Percentiles rank a stretch among this genome's conserved stretches.
phyloP scores from a whole-genome alignment of 2,888 invertebrate species.

The Lasius platythorax region DNA sequence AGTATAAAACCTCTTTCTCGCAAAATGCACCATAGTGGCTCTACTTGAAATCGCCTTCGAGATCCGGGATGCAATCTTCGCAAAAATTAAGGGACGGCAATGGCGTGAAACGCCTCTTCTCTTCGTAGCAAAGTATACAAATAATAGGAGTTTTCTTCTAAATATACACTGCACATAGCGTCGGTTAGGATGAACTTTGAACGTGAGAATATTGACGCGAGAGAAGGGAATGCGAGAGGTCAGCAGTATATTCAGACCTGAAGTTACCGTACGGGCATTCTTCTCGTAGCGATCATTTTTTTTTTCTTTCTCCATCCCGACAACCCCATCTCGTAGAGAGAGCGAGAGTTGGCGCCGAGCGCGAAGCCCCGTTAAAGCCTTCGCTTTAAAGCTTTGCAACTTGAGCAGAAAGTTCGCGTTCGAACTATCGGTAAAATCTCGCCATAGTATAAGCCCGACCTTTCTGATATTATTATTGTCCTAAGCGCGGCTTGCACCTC shows the following conservation, averaged over 20 bases:
- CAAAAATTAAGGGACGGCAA: background rate
- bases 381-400: conserved; percentile 82
- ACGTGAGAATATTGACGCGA: conserved; percentile 45
- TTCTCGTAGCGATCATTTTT: conserved; percentile 67
- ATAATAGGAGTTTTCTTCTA: conserved; percentile 64
- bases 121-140: conserved; percentile 41
- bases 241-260: conserved; percentile 59
- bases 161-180: conserved; percentile 25
- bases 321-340: conserved; percentile 51
- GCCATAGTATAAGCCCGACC: conserved; percentile 76
- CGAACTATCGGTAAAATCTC: conserved; percentile 82
- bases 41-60: background rate
- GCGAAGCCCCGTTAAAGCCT: conserved; percentile 82
- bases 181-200: conserved; percentile 62
- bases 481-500: conserved; percentile 74
- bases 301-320: conserved; percentile 55
- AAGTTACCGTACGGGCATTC: conserved; percentile 67
- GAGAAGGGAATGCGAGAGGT: conserved; percentile 38
- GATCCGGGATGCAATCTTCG: conserved; percentile 14
- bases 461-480: conserved; percentile 81
- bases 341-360: conserved; percentile 69
- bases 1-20: background rate
- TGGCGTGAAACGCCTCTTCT: background rate
- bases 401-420: conserved; percentile 80
- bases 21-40: background rate